These are phyloP conservation scores for Ypsolopha scabrella DNA, from an alignment of 2,888 invertebrate genomes.

Conservation along the genomic window DNA sequence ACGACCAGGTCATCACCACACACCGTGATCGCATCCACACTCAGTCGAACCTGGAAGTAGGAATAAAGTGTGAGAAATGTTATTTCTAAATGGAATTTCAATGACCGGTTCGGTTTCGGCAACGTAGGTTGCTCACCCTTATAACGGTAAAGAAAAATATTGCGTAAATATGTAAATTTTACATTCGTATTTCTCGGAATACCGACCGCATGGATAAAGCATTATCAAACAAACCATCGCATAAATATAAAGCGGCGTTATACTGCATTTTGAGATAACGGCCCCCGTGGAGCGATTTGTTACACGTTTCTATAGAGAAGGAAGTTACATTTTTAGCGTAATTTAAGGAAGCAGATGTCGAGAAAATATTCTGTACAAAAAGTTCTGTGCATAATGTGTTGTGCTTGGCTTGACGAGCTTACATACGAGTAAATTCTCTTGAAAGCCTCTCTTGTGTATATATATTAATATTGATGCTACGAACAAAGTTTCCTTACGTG, in stretches of 20 bases:
- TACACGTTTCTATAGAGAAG: too few species aligned
- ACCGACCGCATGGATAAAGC: neutral
- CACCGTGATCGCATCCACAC: slow-evolving; percentile 28
- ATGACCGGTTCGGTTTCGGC: neutral
- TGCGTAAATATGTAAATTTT: neutral
- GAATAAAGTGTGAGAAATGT: neutral
- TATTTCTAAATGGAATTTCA: neutral
- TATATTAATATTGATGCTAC: too few species aligned
- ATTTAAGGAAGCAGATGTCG: too few species aligned
- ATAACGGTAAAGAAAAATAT: neutral
- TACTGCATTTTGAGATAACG: neutral
- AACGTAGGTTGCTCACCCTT: neutral
- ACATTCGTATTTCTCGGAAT: neutral
- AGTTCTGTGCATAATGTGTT: too few species aligned
- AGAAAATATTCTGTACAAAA: too few species aligned
- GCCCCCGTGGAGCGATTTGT: too few species aligned
- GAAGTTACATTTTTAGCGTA: too few species aligned
- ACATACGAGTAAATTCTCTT: too few species aligned
- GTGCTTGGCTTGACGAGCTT: too few species aligned
- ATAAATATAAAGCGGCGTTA: neutral
- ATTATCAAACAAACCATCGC: neutral
- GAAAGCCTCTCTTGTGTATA: too few species aligned
- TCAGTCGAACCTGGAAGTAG: slow-evolving; percentile 33
- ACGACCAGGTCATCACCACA: slow-evolving; percentile 28
- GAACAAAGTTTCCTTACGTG: too few species aligned